These are phyloP conservation scores for Apistogramma diplotaenia DNA, from an alignment of 2,113 vertebrate genomes.

Conservation along the genomic window DNA sequence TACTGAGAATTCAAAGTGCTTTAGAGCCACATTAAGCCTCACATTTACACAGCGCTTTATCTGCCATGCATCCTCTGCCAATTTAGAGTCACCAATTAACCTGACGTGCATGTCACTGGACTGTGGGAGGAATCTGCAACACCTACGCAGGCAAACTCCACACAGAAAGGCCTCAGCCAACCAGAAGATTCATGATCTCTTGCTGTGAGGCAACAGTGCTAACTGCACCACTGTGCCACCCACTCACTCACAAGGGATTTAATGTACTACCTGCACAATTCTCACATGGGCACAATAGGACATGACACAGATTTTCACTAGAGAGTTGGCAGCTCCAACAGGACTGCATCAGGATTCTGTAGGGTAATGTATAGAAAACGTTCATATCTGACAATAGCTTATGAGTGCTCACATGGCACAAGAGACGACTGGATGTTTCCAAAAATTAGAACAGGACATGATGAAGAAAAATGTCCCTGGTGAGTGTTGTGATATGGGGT, in stretches of 20 bases:
- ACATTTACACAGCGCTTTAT: background rate
- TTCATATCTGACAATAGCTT: background rate
- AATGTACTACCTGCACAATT: background rate
- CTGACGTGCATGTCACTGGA: background rate
- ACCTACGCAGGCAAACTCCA: background rate
- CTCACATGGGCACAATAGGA: background rate
- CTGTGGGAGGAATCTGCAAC: background rate
- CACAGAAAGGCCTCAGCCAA: background rate
- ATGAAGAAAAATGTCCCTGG: background rate
- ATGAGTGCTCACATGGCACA: background rate
- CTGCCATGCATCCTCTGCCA: background rate
- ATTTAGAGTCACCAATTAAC: slow-evolving; percentile 1
- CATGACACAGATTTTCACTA: background rate
- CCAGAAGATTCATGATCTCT: background rate
- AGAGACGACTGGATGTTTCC: background rate
- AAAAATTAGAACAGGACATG: background rate
- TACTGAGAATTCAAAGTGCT: background rate
- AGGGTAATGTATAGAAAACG: background rate
- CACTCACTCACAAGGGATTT: background rate
- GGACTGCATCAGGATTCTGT: background rate
- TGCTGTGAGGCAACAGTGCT: background rate
- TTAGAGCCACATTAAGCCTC: background rate
- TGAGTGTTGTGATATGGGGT: background rate
- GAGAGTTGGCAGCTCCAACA: background rate
- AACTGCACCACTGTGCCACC: background rate